Conservation (phyloP, 2,113 vertebrate species). For the Hydrolagus affinis region DNA sequence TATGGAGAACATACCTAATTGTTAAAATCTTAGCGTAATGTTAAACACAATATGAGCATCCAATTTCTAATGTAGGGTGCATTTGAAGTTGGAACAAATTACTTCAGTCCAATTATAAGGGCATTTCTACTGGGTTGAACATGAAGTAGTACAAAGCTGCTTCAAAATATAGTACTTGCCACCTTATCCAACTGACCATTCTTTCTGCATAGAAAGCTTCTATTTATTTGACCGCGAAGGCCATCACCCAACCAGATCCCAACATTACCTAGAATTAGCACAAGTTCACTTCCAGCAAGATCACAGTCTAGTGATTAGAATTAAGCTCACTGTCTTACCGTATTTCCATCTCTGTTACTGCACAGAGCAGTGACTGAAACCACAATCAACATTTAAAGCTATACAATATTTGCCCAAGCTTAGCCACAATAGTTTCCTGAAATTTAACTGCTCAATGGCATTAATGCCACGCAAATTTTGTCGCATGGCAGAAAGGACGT, state of each 20-base stretch:
- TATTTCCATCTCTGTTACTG: too few relatives aligned
- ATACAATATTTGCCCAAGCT: too few relatives aligned
- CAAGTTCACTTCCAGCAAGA: background rate
- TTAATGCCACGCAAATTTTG: too few relatives aligned
- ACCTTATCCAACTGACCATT: background rate
- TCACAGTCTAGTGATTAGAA: background rate
- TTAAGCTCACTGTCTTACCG: too few relatives aligned
- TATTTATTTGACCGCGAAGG: background rate
- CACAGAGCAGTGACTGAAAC: too few relatives aligned
- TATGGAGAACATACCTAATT: background rate
- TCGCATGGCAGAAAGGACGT: too few relatives aligned
- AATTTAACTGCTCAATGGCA: too few relatives aligned
- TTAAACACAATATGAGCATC: background rate
- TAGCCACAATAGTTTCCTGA: too few relatives aligned
- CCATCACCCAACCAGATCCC: background rate
- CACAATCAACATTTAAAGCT: too few relatives aligned
- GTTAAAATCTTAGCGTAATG: background rate
- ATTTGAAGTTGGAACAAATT: background rate
- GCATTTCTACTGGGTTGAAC: too few relatives aligned
- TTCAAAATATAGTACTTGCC: background rate
- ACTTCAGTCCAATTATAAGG: background rate
- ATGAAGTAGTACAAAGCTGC: background rate
- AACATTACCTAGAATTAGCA: background rate
- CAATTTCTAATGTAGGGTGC: background rate
- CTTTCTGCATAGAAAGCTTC: background rate